Evolutionary conservation across 2,113 vertebrate genomes (phyloP).

Genomic region (Odocoileus virginianus): DNA sequence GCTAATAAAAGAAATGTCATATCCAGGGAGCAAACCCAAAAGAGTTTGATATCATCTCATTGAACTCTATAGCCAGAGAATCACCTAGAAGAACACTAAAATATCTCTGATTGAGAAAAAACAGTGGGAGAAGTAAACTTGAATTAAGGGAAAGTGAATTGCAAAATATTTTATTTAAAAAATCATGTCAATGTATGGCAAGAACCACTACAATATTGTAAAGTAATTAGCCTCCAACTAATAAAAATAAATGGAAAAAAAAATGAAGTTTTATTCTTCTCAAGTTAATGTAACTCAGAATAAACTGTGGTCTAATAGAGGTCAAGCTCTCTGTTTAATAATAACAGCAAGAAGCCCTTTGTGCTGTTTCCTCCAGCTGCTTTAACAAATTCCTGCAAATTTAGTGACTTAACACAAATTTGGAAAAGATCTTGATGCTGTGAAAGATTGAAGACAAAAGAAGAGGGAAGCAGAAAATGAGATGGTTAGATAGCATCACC

Average conservation of each 20-base stretch:
- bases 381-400: background rate
- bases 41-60: background rate
- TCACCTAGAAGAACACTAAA: background rate
- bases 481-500: background rate
- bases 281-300: background rate
- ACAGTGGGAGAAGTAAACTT: background rate
- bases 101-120: background rate
- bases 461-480: background rate
- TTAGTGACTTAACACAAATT: background rate
- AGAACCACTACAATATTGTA: too few species aligned
- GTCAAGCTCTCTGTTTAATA: background rate
- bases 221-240: too few species aligned
- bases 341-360: background rate
- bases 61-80: background rate
- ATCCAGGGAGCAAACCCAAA: background rate
- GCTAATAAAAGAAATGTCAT: slow-evolving; percentile 6
- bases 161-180: background rate
- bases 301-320: background rate
- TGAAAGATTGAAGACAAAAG: background rate
- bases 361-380: background rate
- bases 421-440: background rate
- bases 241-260: too few species aligned
- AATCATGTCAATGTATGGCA: too few species aligned
- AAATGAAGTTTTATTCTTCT: background rate
- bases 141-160: background rate